Base-by-base conservation (phyloP, 2,797 vertebrate species). In the Clarias platycephalus region DNA sequence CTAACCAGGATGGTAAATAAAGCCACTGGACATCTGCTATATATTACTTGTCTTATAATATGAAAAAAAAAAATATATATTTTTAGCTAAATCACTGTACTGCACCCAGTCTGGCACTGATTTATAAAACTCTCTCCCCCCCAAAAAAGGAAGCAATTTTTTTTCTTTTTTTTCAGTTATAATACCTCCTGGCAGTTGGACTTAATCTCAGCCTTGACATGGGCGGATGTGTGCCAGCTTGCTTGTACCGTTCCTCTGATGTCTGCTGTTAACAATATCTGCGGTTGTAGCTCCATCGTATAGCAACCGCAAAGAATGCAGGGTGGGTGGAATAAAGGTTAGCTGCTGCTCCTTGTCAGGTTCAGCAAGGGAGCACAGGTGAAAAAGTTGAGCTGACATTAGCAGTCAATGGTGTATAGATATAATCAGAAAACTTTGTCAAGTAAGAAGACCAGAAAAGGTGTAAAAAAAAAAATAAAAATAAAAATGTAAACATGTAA, bases 261-360 rank as follows among this genome's bases (percentile, higher is more conserved):
- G 89, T 91, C 90, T 92, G 90, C 79, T 68, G 88, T 91, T 93
- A 93, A 94, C 93, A 93, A 92, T 90, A 90, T 88, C 89, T 90
- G 89, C 88, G 90, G 92, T 91, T 74, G 83, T 86, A 88, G 91
- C 63, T 26, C 83, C 75, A 49, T 91, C 86, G 88, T 93, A 92
- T 92, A 93, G 92, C 92, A 94, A 92, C 91, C 93, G 31, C 91
- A 92, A 94, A 92, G 93, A 94, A 95, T 95, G 94, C 88, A 91
- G 91, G 91, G 92, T 92, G 91, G 92, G 92, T 84, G 83, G 84
- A 91, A 93, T 94, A 94, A 94, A 95, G 89, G 84, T 87, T 83
- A 89, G 83, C 80, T 83, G 86, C 72, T 81, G 89, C 87, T 89
- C 87, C 84, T 49, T 86, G 90, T 89, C 83, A 88, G 88, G 90